Conservation (phyloP, 2,113 vertebrate genomes). For the Oncorhynchus mykiss region DNA sequence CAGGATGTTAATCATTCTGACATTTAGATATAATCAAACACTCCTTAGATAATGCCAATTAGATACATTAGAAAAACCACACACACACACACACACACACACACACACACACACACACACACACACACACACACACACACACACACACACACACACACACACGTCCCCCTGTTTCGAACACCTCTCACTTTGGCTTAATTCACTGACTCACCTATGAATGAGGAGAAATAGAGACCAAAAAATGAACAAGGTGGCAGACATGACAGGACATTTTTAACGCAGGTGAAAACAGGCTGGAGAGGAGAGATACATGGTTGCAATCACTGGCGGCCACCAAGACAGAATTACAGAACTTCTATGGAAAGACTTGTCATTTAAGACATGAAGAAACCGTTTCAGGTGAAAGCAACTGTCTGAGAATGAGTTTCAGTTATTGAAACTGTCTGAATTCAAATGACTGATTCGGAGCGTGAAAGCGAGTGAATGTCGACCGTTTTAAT, state of each 20-base stretch:
- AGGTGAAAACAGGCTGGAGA: neutral
- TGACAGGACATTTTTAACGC: neutral
- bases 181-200: neutral
- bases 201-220: neutral
- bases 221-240: neutral
- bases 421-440: slow-evolving; percentile 2
- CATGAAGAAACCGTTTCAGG: neutral
- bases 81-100: slow-evolving; percentile 30
- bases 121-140: neutral
- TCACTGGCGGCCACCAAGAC: neutral
- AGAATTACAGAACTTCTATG: neutral
- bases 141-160: too few species aligned
- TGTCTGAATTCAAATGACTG: neutral
- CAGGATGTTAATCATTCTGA: slow-evolving; percentile 69
- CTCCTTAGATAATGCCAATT: slow-evolving; percentile 56
- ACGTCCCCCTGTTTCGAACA: neutral
- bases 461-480: neutral
- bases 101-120: neutral
- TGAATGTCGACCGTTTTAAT: neutral
- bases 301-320: neutral
- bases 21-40: slow-evolving; percentile 71
- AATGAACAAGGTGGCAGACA: neutral
- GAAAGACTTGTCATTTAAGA: neutral
- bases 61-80: slow-evolving; percentile 47
- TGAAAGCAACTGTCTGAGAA: slow-evolving; percentile 32